Percentiles rank a stretch among this genome's conserved stretches.
Conservation (phyloP, 1,140 invertebrate species). For the Solenopsis invicta region DNA sequence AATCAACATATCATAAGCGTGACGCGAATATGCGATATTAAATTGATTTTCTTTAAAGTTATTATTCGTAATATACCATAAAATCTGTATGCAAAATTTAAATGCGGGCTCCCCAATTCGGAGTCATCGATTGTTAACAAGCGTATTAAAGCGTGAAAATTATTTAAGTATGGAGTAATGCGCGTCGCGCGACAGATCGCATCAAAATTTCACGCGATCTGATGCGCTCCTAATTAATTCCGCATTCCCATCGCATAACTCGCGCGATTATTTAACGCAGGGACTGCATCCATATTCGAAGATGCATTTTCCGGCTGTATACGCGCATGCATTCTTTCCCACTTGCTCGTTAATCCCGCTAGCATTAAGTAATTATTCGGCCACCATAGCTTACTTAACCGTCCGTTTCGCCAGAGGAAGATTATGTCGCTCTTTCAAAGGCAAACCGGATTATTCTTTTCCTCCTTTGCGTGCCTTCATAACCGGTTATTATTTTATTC, state of each 20-base stretch:
- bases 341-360: background rate
- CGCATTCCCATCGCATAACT: background rate
- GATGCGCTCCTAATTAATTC: constrained; percentile 48
- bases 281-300: background rate
- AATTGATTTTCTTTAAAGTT: background rate
- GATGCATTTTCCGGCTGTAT: background rate
- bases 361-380: constrained; percentile 62
- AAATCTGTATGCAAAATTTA: constrained; percentile 1
- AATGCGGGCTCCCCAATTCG: background rate
- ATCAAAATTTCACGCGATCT: constrained; percentile 41
- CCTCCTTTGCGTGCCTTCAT: background rate
- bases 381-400: constrained; percentile 61
- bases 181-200: background rate
- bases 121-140: background rate
- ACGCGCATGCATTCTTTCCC: background rate
- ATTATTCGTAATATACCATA: background rate
- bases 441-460: constrained; percentile 68
- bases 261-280: background rate
- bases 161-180: constrained; percentile 36
- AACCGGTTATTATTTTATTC: constrained; percentile 60
- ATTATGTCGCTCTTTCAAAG: constrained; percentile 60
- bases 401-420: constrained; percentile 45
- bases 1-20: background rate
- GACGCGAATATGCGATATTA: background rate
- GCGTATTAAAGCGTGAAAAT: constrained; percentile 19